These are phyloP conservation scores for Achlya flavicornis DNA, from an alignment of 2,888 invertebrate genomes.

Conservation along the genomic window DNA sequence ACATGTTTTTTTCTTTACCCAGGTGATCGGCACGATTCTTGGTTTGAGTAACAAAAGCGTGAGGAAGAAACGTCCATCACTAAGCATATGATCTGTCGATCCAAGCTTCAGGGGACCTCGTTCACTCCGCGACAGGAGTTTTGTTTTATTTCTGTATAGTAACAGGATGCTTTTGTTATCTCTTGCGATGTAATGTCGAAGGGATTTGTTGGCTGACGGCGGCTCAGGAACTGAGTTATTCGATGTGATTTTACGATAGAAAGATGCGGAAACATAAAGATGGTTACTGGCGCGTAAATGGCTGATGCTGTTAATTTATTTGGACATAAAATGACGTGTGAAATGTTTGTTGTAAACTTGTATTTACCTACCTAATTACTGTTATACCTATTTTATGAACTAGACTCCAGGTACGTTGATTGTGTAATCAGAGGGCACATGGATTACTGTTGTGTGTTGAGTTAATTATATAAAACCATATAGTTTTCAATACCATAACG, in stretches of 20 bases:
- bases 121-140: constrained; percentile 76
- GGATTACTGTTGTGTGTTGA: background rate
- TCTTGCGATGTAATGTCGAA: constrained; percentile 49
- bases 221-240: constrained; percentile 40
- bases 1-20: constrained; percentile 32
- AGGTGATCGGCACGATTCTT: constrained; percentile 89
- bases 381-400: constrained; percentile 20
- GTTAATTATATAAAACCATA: background rate
- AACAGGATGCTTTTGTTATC: constrained; percentile 62
- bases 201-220: constrained; percentile 53
- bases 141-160: constrained; percentile 64
- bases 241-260: constrained; percentile 41
- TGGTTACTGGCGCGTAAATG: constrained; percentile 26
- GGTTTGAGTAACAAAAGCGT: constrained; percentile 90
- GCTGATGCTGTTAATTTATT: constrained; percentile 9
- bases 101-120: constrained; percentile 47
- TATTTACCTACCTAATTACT: constrained; percentile 20
- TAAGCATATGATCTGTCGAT: constrained; percentile 86
- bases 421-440: background rate
- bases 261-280: constrained; percentile 37
- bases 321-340: background rate
- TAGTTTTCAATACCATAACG: no score
- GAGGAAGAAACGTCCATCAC: constrained; percentile 90
- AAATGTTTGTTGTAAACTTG: constrained; percentile 7
- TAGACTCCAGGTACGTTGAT: background rate